Conservation (phyloP, 2,797 vertebrate species). For the Sebastes oblongus region DNA sequence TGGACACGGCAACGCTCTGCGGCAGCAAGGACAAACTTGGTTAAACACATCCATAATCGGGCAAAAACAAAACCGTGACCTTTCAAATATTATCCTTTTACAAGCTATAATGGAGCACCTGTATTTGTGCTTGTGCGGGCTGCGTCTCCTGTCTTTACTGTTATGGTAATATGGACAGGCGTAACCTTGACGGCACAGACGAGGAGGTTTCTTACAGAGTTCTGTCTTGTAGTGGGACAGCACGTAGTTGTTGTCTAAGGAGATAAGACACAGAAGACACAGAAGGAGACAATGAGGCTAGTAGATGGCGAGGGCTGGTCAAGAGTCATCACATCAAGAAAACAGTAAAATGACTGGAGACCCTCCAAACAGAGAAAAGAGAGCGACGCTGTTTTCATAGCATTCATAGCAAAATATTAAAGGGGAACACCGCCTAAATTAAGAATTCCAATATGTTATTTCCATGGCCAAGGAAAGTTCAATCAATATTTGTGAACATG, state of each 20-base stretch:
- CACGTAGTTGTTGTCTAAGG: slow-evolving; percentile 92
- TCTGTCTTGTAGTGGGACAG: slow-evolving; percentile 99
- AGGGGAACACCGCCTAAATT: neutral
- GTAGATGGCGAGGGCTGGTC: neutral
- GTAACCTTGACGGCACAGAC: slow-evolving; percentile 97
- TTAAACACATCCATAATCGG: neutral
- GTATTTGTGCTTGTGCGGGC: slow-evolving; percentile 98
- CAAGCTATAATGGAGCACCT: slow-evolving; percentile 78
- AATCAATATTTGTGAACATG: no score
- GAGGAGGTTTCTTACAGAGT: slow-evolving; percentile 97
- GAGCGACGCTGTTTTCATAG: neutral
- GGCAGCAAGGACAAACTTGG: neutral
- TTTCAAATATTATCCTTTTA: neutral
- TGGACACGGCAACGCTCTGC: slow-evolving; percentile 94
- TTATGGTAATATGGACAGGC: slow-evolving; percentile 99
- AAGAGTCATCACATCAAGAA: neutral
- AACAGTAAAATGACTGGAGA: neutral
- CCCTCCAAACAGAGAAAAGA: neutral
- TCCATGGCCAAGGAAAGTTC: no score
- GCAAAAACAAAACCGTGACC: neutral
- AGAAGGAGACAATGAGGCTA: neutral
- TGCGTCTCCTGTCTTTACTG: slow-evolving; percentile 97
- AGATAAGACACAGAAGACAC: neutral
- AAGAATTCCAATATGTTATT: neutral
- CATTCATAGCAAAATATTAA: neutral